phyloP scores from a whole-genome alignment of 2,888 invertebrate genomes.

The Thymelicus lineola region DNA sequence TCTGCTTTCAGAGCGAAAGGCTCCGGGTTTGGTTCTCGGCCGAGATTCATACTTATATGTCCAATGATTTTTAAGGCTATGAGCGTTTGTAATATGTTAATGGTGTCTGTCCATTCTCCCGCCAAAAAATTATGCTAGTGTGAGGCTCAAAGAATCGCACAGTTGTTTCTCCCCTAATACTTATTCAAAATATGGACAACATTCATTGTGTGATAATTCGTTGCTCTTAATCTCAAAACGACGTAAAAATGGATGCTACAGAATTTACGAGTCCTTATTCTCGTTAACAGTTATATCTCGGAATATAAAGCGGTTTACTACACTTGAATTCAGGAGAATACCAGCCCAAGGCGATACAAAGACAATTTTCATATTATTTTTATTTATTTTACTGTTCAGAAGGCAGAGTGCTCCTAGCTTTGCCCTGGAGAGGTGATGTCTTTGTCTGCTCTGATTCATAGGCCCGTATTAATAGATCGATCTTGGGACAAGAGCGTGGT shows the following conservation, averaged over 20 bases:
- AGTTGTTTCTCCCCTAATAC: conserved; percentile 9
- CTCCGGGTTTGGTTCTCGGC: too few relatives aligned
- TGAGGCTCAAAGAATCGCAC: conserved; percentile 1
- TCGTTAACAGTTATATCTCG: conserved; percentile 27
- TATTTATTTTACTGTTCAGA: background rate
- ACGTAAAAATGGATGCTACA: conserved; percentile 27
- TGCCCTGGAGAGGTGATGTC: too few relatives aligned
- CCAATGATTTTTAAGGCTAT: too few relatives aligned
- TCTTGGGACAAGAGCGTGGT: too few relatives aligned
- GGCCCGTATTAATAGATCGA: too few relatives aligned
- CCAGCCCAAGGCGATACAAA: background rate
- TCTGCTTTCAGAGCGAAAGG: too few relatives aligned
- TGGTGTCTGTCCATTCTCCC: too few relatives aligned
- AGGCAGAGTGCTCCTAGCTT: background rate
- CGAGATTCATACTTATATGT: too few relatives aligned
- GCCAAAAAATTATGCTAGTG: too few relatives aligned
- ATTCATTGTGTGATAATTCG: conserved; percentile 47
- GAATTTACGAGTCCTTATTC: conserved; percentile 32
- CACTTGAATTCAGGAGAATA: conserved; percentile 23
- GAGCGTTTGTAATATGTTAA: too few relatives aligned
- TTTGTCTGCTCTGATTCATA: too few relatives aligned
- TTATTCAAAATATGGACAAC: conserved; percentile 39
- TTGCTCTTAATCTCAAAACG: conserved; percentile 36
- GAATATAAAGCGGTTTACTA: conserved; percentile 17
- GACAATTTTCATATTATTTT: background rate